Base-by-base conservation (phyloP, 2,797 vertebrate genomes). In the Helostoma temminkii region DNA sequence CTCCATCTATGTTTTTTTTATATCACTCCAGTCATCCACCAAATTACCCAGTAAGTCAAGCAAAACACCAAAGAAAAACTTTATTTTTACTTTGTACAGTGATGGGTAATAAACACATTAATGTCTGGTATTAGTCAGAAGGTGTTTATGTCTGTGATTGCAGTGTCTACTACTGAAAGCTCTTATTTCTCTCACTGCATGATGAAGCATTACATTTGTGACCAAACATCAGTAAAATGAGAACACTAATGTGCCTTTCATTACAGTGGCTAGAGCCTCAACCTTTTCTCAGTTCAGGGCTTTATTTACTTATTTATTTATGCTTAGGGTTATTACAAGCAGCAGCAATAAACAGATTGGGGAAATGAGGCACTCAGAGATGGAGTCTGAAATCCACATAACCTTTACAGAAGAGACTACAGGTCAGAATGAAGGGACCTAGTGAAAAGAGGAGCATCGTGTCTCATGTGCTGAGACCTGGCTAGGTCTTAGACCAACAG, bases 321-420 rank as follows among this genome's bases (percentile, higher is more conserved):
- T 55, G 59, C 52, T 60, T 63, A 76, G 87, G 76, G 80, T 81
- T 83, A 77, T 78, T 78, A 69, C 9, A 2, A 79, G 76, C 66
- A 70, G 43, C 43, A 45, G 63, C 28, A 71, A 73, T 81, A 80
- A 76, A 77, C 30, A 67, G 62, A 62, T 49, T 57, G 53, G 71
- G 57, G 72, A 60, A 54, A 63, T 43, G 3, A 22, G 62, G 36
- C 55, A 60, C 61, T 76, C 16, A 30, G 63, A 80, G 62, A 86
- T 71, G 74, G 67, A 70, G 66, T 71, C 55, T 80, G 72, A 85
- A 87, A 70, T 89, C 82, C 56, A 48, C 55, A 57, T 74, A 79
- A 83, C 87, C 80, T 88, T 85, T 39, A 56, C 4, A 68, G 71
- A 72, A 56, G 56, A 57, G 52, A 76, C 56, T 34, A 42, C 58